Percentiles rank a stretch among this genome's conserved stretches.
phyloP scores from a whole-genome alignment of 2,113 vertebrate species.

The Cheilinus undulatus region DNA sequence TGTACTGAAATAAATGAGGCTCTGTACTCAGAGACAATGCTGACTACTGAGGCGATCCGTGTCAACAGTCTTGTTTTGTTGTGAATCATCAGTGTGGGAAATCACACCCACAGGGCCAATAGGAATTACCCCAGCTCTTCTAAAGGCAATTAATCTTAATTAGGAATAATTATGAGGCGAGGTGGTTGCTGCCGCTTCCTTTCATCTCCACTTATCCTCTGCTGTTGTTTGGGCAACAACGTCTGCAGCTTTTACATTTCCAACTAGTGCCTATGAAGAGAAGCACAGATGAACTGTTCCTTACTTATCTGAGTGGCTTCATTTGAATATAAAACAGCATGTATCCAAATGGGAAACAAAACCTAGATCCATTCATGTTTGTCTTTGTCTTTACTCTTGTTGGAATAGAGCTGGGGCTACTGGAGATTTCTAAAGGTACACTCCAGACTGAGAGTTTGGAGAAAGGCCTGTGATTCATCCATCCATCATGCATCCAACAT shows the following conservation, averaged over 20 bases:
- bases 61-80: constrained; percentile 54
- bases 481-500: no score
- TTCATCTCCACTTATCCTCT: constrained; percentile 49
- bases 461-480: no score
- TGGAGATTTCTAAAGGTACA: no score
- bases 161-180: constrained; percentile 52
- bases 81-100: constrained; percentile 51
- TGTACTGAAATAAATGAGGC: constrained; percentile 26
- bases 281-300: not conserved
- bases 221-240: constrained; percentile 21
- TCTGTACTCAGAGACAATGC: constrained; percentile 12
- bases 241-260: constrained; percentile 23
- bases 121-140: constrained; percentile 29
- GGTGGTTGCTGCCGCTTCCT: constrained; percentile 30
- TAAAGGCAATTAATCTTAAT: constrained; percentile 64
- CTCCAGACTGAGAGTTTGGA: no score
- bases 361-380: no score
- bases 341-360: constrained; percentile 4
- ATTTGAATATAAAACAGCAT: constrained; percentile 36
- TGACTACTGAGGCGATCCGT: constrained; percentile 21
- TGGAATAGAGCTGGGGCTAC: no score
- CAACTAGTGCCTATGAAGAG: not conserved
- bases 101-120: constrained; percentile 50
- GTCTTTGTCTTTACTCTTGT: no score
- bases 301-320: not conserved